Evolutionary conservation across 2,797 vertebrate species (phyloP).

Genomic region (Helarctos malayanus): DNA sequence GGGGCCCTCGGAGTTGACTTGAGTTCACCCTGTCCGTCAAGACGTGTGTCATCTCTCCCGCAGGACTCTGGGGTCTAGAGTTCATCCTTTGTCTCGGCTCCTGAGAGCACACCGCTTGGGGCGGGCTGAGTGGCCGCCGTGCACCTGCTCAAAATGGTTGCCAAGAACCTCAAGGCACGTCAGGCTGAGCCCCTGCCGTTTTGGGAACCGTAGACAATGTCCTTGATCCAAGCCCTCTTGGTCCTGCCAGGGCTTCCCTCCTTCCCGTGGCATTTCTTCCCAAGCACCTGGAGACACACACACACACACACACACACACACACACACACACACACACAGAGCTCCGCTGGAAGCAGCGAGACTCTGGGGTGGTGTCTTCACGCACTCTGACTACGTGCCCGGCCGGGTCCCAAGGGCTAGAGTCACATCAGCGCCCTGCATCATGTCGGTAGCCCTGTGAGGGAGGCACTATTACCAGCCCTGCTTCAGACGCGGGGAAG

Average conservation of each 20-base stretch:
- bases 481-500: background rate
- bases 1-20: conserved; percentile 74
- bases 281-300: background rate
- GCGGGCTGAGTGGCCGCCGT: conserved; percentile 62
- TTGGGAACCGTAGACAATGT: background rate
- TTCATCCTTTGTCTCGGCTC: conserved; percentile 80
- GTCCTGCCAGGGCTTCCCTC: background rate
- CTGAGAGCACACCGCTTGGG: conserved; percentile 74
- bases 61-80: conserved; percentile 76
- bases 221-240: background rate
- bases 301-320: background rate
- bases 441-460: background rate
- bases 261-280: background rate
- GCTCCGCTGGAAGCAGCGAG: background rate
- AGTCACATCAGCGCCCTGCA: background rate
- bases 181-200: background rate
- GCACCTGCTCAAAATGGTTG: conserved; percentile 82
- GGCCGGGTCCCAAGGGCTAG: background rate
- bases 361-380: background rate
- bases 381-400: fast-evolving
- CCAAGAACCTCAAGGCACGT: conserved; percentile 69
- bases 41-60: conserved; percentile 70
- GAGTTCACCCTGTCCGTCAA: conserved; percentile 79
- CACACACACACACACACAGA: background rate
- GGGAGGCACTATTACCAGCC: background rate